phyloP scores from a whole-genome alignment of 2,113 vertebrate genomes.

The Peromyscus californicus region DNA sequence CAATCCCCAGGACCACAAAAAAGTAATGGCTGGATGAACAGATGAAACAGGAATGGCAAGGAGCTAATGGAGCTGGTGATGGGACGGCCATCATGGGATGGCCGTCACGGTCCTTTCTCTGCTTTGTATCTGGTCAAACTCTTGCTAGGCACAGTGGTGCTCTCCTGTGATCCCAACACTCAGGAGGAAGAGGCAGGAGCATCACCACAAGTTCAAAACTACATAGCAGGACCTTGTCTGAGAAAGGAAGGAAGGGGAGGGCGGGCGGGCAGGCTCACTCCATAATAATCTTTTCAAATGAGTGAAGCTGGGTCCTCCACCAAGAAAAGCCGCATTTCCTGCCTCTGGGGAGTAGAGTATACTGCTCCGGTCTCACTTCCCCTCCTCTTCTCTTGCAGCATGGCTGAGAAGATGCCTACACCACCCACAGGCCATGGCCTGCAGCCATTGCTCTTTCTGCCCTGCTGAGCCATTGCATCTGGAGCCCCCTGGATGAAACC shows the following conservation, averaged over 20 bases:
- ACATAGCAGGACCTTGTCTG: neutral
- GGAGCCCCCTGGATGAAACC: neutral
- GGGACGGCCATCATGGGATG: neutral
- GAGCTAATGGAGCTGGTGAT: neutral
- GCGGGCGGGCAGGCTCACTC: neutral
- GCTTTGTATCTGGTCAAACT: neutral
- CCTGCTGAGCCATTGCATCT: neutral
- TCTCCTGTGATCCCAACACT: neutral
- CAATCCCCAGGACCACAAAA: too few relatives aligned
- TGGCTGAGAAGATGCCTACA: neutral
- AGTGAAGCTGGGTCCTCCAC: neutral
- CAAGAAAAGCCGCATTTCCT: neutral
- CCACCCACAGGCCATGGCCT: rapidly evolving
- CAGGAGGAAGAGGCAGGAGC: too few relatives aligned
- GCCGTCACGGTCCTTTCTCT: neutral
- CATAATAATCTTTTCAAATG: neutral
- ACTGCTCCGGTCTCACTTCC: neutral
- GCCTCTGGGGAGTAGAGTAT: neutral
- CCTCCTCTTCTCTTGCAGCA: conserved; percentile 62
- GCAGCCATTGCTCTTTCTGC: neutral
- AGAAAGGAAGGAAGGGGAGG: neutral
- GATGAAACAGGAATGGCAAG: neutral
- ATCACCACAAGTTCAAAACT: neutral
- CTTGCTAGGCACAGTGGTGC: neutral
- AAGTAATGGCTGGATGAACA: neutral